Conservation (phyloP, 2,888 invertebrate species). For the Scaptomyza reducta region DNA sequence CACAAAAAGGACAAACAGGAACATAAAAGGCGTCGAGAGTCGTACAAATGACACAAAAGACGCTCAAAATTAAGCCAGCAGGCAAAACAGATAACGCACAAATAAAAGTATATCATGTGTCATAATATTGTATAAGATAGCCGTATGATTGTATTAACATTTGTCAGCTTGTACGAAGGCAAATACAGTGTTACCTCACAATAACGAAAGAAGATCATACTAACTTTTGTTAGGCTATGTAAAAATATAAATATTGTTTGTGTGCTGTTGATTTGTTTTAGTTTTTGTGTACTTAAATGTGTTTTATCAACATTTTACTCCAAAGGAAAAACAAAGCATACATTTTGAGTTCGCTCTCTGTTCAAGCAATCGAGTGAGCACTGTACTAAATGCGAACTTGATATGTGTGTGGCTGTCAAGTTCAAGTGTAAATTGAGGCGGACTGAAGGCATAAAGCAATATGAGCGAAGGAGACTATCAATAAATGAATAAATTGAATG, state of each 20-base stretch:
- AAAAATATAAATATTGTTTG: too few species aligned
- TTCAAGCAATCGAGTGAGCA: too few species aligned
- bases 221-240: too few species aligned
- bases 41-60: slow-evolving; percentile 69
- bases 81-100: slow-evolving; percentile 26
- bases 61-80: slow-evolving; percentile 65
- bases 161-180: neutral
- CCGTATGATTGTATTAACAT: neutral
- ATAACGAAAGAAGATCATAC: too few species aligned
- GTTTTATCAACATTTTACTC: too few species aligned
- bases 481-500: slow-evolving; percentile 16
- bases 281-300: too few species aligned
- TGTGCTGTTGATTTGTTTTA: too few species aligned
- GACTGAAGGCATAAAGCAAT: slow-evolving; percentile 36
- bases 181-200: neutral
- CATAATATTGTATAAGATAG: neutral
- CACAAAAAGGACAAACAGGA: slow-evolving; percentile 42
- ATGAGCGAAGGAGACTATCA: slow-evolving; percentile 36
- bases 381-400: slow-evolving; percentile 5
- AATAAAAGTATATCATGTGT: slow-evolving; percentile 25
- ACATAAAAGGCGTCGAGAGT: slow-evolving; percentile 58
- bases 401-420: slow-evolving; percentile 38
- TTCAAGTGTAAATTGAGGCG: slow-evolving; percentile 68
- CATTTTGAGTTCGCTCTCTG: too few species aligned
- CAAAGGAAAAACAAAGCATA: too few species aligned